phyloP scores from a whole-genome alignment of 35 echinoderm and acorn worm species.

The Anneissia japonica region DNA sequence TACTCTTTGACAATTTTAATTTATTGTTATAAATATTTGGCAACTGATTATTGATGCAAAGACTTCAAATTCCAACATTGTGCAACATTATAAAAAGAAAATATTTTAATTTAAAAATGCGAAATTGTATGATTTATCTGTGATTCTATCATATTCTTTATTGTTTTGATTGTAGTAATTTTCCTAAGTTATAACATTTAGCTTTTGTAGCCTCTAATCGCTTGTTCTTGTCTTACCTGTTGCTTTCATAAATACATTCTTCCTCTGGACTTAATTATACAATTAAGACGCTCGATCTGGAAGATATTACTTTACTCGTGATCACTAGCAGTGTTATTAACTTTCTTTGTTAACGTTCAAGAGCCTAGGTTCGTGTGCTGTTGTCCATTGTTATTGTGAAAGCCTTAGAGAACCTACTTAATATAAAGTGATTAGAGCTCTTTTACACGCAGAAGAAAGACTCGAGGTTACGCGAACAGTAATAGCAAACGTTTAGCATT shows the following conservation, averaged over 20 bases:
- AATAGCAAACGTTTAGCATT: background rate
- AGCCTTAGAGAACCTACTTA: background rate
- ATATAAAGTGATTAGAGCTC: background rate
- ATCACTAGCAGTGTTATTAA: background rate
- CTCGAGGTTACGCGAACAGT: background rate
- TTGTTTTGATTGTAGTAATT: too few species aligned
- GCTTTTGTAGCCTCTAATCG: too few species aligned
- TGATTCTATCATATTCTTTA: too few species aligned
- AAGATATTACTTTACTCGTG: background rate
- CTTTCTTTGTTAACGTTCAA: background rate
- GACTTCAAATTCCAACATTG: too few species aligned
- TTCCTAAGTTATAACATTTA: too few species aligned
- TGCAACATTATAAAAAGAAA: too few species aligned
- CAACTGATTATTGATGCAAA: too few species aligned
- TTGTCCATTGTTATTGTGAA: background rate
- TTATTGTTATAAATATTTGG: too few species aligned
- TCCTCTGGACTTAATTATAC: background rate
- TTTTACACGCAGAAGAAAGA: background rate
- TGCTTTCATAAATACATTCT: background rate
- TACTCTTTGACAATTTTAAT: too few species aligned
- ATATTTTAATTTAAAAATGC: too few species aligned
- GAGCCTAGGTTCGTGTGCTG: background rate
- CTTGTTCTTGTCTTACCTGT: background rate
- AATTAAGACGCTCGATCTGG: background rate
- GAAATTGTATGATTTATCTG: too few species aligned